Evolutionary conservation across 1,140 invertebrate genomes (phyloP).

Genomic region (Olivierus martensii): DNA sequence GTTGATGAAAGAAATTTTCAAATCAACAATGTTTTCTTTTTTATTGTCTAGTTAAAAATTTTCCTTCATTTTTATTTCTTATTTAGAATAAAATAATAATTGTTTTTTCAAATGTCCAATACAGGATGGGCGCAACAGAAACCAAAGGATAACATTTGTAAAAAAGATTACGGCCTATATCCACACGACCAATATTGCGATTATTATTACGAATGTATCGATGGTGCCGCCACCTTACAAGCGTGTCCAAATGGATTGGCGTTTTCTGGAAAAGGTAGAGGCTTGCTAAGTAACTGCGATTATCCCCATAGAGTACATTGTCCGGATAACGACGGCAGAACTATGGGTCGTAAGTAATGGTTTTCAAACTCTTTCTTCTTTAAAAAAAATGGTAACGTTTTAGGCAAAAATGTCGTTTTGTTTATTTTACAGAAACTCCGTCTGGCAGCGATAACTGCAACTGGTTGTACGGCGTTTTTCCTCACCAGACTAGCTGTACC

Average conservation of each 20-base stretch:
- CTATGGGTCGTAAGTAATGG: constrained; percentile 22
- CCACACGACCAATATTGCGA: constrained; percentile 25
- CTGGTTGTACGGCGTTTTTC: constrained; percentile 85
- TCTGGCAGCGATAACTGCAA: constrained; percentile 74
- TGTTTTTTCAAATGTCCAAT: no score
- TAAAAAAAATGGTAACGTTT: no score
- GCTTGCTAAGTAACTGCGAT: constrained; percentile 22
- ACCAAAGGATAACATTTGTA: background rate
- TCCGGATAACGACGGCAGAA: constrained; percentile 17
- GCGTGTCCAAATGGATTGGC: constrained; percentile 74
- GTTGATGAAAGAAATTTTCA: no score
- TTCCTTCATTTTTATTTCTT: no score
- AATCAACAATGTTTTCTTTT: no score
- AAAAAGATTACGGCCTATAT: constrained; percentile 18
- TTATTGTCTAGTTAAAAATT: no score
- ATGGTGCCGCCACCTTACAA: constrained; percentile 19
- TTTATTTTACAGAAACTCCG: constrained; percentile 55
- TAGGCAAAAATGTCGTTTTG: no score
- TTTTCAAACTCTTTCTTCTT: background rate
- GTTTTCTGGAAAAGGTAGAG: constrained; percentile 61
- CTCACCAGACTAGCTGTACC: constrained; percentile 81
- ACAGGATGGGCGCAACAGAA: no score
- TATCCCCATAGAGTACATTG: constrained; percentile 24
- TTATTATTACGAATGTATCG: constrained; percentile 24
- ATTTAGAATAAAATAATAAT: no score